phyloP scores from a whole-genome alignment of 2,113 vertebrate genomes.

The Piprites chloris region DNA sequence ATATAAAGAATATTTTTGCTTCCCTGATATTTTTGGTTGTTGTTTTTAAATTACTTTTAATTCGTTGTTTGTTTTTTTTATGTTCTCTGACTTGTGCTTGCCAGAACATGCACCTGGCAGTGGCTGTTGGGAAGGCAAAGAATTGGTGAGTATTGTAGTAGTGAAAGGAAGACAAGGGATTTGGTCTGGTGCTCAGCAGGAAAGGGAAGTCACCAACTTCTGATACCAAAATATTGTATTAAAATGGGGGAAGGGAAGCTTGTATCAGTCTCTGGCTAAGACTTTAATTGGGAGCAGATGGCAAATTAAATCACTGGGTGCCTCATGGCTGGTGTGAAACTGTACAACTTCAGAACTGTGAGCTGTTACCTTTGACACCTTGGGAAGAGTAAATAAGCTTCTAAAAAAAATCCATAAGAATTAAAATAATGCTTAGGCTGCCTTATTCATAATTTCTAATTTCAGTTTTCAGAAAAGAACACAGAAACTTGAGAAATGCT shows the following conservation, averaged over 20 bases:
- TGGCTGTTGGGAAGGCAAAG: background rate
- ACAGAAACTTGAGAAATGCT: background rate
- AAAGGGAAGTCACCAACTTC: conserved; percentile 13
- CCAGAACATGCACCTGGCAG: background rate
- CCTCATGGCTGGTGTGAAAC: conserved; percentile 34
- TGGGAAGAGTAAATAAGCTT: conserved; percentile 31
- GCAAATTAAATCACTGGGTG: conserved; percentile 26
- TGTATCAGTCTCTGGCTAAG: background rate
- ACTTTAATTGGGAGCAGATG: conserved; percentile 52
- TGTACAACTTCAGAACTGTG: background rate
- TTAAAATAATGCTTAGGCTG: background rate
- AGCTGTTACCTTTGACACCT: conserved; percentile 39
- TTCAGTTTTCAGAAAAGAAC: background rate
- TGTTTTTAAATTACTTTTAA: background rate
- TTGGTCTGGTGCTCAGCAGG: background rate
- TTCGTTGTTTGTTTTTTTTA: no score
- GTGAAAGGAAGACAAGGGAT: background rate
- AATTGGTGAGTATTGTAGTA: background rate
- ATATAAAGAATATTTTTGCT: background rate
- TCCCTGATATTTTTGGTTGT: background rate
- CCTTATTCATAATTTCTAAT: conserved; percentile 7
- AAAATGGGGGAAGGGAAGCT: background rate
- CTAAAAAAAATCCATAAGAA: background rate
- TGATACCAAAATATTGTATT: conserved; percentile 13
- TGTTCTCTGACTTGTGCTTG: background rate